These are phyloP conservation scores for Eulemur mongoz DNA, from an alignment of 2,797 vertebrate genomes.

Conservation along the genomic window DNA sequence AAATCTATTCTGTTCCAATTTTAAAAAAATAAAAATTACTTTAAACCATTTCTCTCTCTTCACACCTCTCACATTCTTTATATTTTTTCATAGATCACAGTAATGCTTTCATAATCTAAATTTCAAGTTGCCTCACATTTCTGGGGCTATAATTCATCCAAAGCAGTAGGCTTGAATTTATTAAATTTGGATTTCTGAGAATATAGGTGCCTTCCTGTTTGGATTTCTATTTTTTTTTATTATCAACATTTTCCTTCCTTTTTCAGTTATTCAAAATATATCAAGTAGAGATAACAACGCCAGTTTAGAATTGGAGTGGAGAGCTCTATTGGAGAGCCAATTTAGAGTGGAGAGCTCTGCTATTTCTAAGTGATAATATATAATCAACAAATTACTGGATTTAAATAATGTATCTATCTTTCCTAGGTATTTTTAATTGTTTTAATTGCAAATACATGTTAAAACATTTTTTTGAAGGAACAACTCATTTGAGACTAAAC, in stretches of 20 bases:
- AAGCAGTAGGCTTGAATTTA: not conserved
- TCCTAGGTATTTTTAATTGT: not conserved
- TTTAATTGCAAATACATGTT: not conserved
- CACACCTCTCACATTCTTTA: not conserved
- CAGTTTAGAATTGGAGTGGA: not conserved
- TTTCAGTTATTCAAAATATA: not conserved
- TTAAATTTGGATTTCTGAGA: conserved; percentile 23
- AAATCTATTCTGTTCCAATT: not conserved
- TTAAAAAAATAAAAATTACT: not conserved
- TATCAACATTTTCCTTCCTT: not conserved
- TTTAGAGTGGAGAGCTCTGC: not conserved
- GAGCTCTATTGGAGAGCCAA: not conserved
- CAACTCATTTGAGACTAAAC: not conserved
- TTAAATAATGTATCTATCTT: not conserved
- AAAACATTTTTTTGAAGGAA: not conserved
- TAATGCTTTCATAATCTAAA: not conserved
- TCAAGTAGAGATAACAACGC: not conserved
- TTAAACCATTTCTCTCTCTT: not conserved
- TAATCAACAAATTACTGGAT: not conserved
- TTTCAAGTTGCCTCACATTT: not conserved
- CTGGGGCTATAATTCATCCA: not conserved
- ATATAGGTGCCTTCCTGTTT: not conserved
- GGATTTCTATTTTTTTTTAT: not conserved
- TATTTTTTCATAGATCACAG: not conserved
- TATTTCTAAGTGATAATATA: not conserved